Conservation (phyloP, 2,888 invertebrate species). For the Mesoligia furuncula region DNA sequence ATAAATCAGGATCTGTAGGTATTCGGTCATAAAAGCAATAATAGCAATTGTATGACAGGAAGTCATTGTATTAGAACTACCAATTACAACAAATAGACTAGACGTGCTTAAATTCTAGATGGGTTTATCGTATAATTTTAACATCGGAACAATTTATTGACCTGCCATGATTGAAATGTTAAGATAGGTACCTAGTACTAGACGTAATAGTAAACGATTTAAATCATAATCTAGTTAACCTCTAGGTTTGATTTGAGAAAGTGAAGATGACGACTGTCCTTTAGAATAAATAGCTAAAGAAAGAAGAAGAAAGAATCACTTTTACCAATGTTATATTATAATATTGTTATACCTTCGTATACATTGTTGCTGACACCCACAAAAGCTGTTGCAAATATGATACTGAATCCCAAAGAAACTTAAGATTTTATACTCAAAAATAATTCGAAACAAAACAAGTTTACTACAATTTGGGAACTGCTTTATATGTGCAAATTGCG, state of each 20-base stretch:
- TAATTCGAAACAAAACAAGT: slow-evolving; percentile 73
- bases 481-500: slow-evolving; percentile 63
- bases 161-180: slow-evolving; percentile 20
- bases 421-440: slow-evolving; percentile 78
- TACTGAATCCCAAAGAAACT: slow-evolving; percentile 63
- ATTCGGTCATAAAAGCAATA: background rate
- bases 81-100: slow-evolving; percentile 19
- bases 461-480: slow-evolving; percentile 64
- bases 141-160: slow-evolving; percentile 34
- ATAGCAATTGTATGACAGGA: background rate
- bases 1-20: background rate
- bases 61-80: slow-evolving; percentile 10
- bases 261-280: background rate
- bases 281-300: background rate
- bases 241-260: background rate
- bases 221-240: background rate
- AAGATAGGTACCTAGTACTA: background rate
- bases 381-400: slow-evolving; percentile 73
- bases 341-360: slow-evolving; percentile 52
- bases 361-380: slow-evolving; percentile 73
- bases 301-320: background rate
- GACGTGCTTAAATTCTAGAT: slow-evolving; percentile 31
- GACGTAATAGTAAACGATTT: background rate
- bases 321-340: background rate
- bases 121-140: slow-evolving; percentile 26